Percentiles rank a stretch among this genome's conserved stretches.
These are phyloP conservation scores for Drosophila parabipectinata DNA, from an alignment of 1,140 invertebrate species.

Conservation along the genomic window DNA sequence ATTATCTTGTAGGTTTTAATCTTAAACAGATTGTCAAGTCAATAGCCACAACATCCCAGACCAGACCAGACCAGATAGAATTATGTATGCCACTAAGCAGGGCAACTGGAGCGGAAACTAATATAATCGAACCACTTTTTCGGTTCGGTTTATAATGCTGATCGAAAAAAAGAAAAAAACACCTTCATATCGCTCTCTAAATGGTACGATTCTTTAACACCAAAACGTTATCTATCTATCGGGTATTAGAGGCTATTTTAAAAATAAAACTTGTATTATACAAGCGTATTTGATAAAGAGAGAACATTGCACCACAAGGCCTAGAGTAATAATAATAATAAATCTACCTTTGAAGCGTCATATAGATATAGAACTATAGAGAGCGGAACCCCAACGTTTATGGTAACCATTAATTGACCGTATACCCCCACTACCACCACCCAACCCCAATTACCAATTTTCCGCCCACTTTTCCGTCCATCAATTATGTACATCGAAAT, in stretches of 20 bases:
- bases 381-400: constrained; percentile 28
- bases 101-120: constrained; percentile 40
- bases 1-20: constrained; percentile 21
- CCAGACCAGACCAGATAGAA: constrained; percentile 2
- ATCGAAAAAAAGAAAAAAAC: not conserved
- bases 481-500: constrained; percentile 74
- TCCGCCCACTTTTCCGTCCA: constrained; percentile 38
- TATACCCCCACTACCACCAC: not conserved
- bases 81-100: constrained; percentile 6
- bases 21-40: constrained; percentile 27
- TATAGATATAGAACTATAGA: constrained; percentile 24
- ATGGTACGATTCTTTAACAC: constrained; percentile 12
- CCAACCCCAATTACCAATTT: not conserved
- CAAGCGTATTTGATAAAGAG: constrained; percentile 62
- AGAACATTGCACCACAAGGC: constrained; percentile 2
- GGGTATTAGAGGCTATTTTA: constrained; percentile 59
- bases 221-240: constrained; percentile 28
- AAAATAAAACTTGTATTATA: constrained; percentile 73
- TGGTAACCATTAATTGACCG: constrained; percentile 32
- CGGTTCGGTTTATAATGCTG: constrained; percentile 5
- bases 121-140: constrained; percentile 44
- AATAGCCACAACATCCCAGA: constrained; percentile 14
- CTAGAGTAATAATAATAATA: constrained; percentile 12
- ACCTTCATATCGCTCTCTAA: not conserved
- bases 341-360: constrained; percentile 52